Conservation (phyloP, 2,797 vertebrate genomes). For the Discoglossus pictus region DNA sequence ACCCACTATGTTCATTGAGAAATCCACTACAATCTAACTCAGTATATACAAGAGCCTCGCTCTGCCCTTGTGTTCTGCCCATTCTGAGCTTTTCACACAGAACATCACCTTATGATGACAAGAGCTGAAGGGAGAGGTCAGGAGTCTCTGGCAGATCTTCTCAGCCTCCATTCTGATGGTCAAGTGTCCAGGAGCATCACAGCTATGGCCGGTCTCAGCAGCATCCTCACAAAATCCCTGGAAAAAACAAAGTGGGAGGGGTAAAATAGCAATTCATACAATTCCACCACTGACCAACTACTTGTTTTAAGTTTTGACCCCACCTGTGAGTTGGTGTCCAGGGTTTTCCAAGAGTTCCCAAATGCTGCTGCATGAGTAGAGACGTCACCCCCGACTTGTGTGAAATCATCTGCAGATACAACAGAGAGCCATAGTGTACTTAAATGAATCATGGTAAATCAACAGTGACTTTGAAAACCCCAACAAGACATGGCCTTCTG, state of each 20-base stretch:
- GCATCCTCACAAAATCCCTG: conserved; percentile 77
- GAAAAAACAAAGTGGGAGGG: not conserved
- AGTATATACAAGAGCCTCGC: no score
- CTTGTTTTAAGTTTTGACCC: not conserved
- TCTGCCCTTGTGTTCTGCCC: no score
- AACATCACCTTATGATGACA: conserved; percentile 77
- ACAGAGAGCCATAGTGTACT: no score
- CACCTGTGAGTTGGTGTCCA: conserved; percentile 69
- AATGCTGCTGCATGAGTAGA: conserved; percentile 75
- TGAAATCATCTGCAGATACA: conserved; percentile 79
- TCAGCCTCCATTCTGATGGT: conserved; percentile 61
- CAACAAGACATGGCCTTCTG: no score
- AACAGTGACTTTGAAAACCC: no score
- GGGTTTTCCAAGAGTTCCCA: conserved; percentile 87
- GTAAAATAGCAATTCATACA: not conserved
- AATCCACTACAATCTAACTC: no score
- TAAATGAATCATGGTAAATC: no score
- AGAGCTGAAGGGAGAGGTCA: conserved; percentile 73
- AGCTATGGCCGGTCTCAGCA: conserved; percentile 71
- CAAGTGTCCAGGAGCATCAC: conserved; percentile 57
- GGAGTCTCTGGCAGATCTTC: conserved; percentile 70
- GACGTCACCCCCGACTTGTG: conserved; percentile 62
- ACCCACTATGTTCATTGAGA: no score
- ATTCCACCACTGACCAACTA: not conserved
- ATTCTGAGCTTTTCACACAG: no score